A percentile compares a stretch with the other conserved stretches of the same genome.
Evolutionary conservation across 2,888 invertebrate species (phyloP).

Genomic region (Piscicola geometra): DNA sequence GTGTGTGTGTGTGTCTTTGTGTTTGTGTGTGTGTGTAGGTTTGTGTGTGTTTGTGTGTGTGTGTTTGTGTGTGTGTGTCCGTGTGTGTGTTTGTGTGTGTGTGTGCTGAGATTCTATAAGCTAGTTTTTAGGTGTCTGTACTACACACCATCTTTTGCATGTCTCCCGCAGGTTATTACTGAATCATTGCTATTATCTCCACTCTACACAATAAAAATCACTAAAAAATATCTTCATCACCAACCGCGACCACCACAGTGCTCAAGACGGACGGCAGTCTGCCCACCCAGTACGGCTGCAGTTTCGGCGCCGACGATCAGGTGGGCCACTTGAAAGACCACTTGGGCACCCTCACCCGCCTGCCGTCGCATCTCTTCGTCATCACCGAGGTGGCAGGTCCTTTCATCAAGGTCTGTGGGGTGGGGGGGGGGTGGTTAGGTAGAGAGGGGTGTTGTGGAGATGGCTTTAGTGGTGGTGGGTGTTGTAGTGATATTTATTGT

Average conservation of each 20-base stretch:
- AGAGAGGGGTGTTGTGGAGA: neutral
- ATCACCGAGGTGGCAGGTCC: conserved; percentile 71
- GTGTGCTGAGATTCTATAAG: no score
- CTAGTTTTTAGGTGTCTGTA: no score
- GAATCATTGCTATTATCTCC: neutral
- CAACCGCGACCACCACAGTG: conserved; percentile 46
- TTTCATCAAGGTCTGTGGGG: conserved; percentile 61
- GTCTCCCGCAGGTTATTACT: no score
- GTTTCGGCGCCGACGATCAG: conserved; percentile 76
- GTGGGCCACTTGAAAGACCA: conserved; percentile 72
- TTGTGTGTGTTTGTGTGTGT: no score
- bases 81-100: no score
- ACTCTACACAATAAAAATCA: neutral
- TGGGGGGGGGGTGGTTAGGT: neutral
- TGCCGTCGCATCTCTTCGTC: conserved; percentile 61
- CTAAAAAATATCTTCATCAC: neutral
- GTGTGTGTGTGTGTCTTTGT: no score
- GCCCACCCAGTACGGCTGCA: conserved; percentile 77
- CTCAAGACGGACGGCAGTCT: conserved; percentile 67
- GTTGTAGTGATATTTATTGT: no score
- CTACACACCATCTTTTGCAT: no score
- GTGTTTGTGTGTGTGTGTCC: no score
- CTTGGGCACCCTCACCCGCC: conserved; percentile 56
- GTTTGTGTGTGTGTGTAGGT: no score
- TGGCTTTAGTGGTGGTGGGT: no score